Evolutionary conservation across 2,888 invertebrate species (phyloP), one percentile per base, ranked within the genome.

Genomic region (Branchipolynoe longqiensis): DNA sequence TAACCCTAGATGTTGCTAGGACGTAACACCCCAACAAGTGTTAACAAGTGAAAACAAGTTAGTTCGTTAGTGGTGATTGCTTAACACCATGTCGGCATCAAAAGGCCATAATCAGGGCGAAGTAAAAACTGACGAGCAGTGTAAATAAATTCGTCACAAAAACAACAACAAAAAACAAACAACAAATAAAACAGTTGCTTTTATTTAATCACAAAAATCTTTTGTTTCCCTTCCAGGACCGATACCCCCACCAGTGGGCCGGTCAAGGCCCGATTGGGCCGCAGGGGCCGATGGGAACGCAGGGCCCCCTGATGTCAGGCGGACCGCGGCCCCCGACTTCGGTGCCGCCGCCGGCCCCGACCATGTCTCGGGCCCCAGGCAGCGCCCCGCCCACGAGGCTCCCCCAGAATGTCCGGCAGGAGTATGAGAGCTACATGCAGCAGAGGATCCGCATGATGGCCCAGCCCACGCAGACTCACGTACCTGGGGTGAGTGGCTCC

Each of bases 401-500:
- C 69, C 91, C 91, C 12, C 88, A 90, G 1, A 88, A 88, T 4
- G 91, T 90, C 62, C 86, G 92, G 33, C 92, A 92, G 88, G 93
- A 93, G 87, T 93, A 93, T 88, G 93, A 93, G 82, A 88, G 88
- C 6, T 93, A 93, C 88, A 91, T 93, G 91, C 92, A 92, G 88
- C 90, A 90, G 69, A 87, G 92, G 38, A 88, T 93, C 18, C 88
- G 92, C 12, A 86, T 86, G 86, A 82, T 83, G 58, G 31, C 69
- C 25, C 85, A 83, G 22, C 85, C 86, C 28, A 41, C 64, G 28
- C 85, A 59, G 59, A 81, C 59, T 0, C 40, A 69, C 14, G 81
- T 85, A 28, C 62, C 81, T 22, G 85, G 82, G 81, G 85, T 85
- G 33, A 69, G 69, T 62, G n/a, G n/a, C n/a, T n/a, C n/a, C n/a